These are phyloP conservation scores for Drepana arcuata DNA, from an alignment of 1,140 invertebrate species.

Conservation along the genomic window DNA sequence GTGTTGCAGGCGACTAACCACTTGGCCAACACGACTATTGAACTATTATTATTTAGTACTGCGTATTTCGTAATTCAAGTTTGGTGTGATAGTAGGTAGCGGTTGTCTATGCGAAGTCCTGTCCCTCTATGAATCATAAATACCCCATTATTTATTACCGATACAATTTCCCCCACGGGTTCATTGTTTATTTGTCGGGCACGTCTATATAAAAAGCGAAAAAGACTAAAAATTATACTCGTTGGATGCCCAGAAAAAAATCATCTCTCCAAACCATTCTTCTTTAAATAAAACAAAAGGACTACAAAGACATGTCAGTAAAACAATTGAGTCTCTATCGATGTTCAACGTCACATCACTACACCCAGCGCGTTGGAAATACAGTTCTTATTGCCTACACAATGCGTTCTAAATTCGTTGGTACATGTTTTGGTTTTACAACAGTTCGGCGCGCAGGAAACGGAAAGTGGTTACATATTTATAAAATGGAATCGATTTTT, in stretches of 20 bases:
- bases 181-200: conserved; percentile 45
- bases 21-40: too few species aligned
- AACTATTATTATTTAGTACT: too few species aligned
- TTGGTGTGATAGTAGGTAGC: too few species aligned
- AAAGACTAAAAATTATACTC: conserved; percentile 27
- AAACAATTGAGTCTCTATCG: conserved; percentile 54
- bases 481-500: conserved; percentile 71
- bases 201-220: conserved; percentile 27
- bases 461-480: conserved; percentile 68
- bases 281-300: conserved; percentile 69
- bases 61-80: too few species aligned
- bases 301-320: conserved; percentile 64
- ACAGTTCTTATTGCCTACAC: not conserved
- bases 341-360: conserved; percentile 25
- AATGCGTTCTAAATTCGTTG: not conserved
- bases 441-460: conserved; percentile 22
- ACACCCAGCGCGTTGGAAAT: conserved; percentile 4
- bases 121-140: conserved; percentile 50
- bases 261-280: conserved; percentile 43
- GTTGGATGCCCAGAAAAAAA: conserved; percentile 40
- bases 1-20: too few species aligned
- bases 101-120: too few species aligned
- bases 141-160: conserved; percentile 65
- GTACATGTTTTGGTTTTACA: conserved; percentile 1
- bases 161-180: conserved; percentile 58